Evolutionary conservation across 1,140 invertebrate genomes (phyloP).

Genomic region (Lithobius niger): DNA sequence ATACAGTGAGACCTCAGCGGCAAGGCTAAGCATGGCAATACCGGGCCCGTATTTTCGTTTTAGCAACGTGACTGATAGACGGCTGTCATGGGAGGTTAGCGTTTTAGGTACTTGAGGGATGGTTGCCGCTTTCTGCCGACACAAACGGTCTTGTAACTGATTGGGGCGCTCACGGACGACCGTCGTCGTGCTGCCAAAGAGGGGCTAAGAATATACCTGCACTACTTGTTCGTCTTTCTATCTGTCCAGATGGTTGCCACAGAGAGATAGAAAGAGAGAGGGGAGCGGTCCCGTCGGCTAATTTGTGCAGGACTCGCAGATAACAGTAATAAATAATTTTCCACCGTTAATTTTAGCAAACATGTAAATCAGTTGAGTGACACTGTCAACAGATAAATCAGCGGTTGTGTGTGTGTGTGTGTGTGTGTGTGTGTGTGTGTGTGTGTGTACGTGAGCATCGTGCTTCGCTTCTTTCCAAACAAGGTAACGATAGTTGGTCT

Average conservation of each 20-base stretch:
- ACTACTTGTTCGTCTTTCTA: not conserved
- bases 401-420: no score
- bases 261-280: no score
- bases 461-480: no score
- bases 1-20: no score
- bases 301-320: conserved; percentile 3
- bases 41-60: no score
- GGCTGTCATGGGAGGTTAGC: not conserved
- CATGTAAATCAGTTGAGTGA: conserved; percentile 10
- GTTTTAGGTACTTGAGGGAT: not conserved
- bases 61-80: not conserved
- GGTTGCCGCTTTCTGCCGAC: not conserved
- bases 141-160: no score
- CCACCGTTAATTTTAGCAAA: conserved; percentile 9
- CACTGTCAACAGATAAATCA: conserved; percentile 9
- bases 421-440: no score
- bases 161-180: not conserved
- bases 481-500: no score
- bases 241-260: conserved; percentile 7
- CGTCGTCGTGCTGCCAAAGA: not conserved
- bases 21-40: no score
- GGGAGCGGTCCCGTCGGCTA: not conserved
- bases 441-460: no score
- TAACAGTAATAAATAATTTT: conserved; percentile 5
- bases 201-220: conserved; percentile 1